Base-by-base conservation (phyloP, 1,140 invertebrate genomes). In the Drosophila carrolli region DNA sequence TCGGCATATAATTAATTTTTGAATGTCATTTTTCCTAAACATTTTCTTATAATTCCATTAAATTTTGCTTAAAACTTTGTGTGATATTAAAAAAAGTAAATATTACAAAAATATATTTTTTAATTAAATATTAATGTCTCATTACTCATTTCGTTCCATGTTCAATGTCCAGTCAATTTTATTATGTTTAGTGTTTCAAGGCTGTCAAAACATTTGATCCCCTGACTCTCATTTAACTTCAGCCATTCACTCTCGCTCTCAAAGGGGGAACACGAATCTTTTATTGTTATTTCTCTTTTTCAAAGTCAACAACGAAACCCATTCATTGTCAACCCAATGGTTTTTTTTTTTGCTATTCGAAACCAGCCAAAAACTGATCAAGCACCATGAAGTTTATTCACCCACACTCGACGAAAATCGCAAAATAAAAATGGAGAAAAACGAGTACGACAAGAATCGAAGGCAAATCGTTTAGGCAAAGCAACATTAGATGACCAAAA, bases 381-480 rank as follows among this genome's bases (percentile, higher is more conserved):
- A 76, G 16, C 75, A 68, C 51, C 82, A 54, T 82, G 68, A 85
- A 88, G 83, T 88, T 86, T 86, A 83, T 86, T 86, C 83, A 86
- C 79, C 82, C 83, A 86, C 83, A 82, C 80, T 79, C 53, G 38
- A 14, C 55, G 47, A 63, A 73, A 61, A 47, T 63, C 60, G 38
- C 29, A 40, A 57, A 66, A 48, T 63, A 67, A 63, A 78, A 46
- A 55, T 37, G 66, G 62, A 84, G 43, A 58, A 71, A 50, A 70
- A 71, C 53, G 53, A 70, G 66, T 71, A 48, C 68, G 44, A 57
- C 68, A 29, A 76, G 63, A 75, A 83, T 68, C 74, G 14, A 50
- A 35, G 47, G 48, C 48, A 35, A 60, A 68, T 68, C 68, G 68
- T 72, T 72, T 71, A 58, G 68, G 68, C 53, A 56, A 71, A 48